Conservation (phyloP, 2,888 invertebrate genomes). For the Zaprionus lineosus region DNA sequence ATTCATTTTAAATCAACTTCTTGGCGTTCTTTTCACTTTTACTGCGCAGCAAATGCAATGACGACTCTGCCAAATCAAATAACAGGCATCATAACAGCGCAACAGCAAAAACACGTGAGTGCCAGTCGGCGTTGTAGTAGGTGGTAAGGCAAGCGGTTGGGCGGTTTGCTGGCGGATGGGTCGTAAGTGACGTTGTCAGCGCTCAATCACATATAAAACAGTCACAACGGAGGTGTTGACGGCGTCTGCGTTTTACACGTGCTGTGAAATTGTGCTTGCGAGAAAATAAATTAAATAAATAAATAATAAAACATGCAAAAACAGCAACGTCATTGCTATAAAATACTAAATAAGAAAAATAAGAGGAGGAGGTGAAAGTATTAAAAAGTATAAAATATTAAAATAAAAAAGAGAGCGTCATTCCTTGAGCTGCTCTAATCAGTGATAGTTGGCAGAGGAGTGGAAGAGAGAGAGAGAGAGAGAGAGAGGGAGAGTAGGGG, state of each 20-base stretch:
- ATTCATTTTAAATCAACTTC: constrained; percentile 43
- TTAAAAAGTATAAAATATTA: too few relatives aligned
- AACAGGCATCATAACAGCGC: constrained; percentile 21
- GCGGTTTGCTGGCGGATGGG: neutral
- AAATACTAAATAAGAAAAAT: too few relatives aligned
- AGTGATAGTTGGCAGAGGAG: too few relatives aligned
- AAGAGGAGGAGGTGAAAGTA: too few relatives aligned
- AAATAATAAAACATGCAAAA: too few relatives aligned
- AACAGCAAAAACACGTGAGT: constrained; percentile 22
- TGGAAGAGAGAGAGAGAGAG: too few relatives aligned
- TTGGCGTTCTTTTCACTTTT: constrained; percentile 18
- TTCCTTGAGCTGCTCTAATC: too few relatives aligned
- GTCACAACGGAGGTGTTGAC: constrained; percentile 18
- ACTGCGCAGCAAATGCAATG: constrained; percentile 50
- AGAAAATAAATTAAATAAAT: too few relatives aligned
- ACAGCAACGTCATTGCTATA: too few relatives aligned
- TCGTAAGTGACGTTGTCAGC: constrained; percentile 8
- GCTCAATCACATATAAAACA: constrained; percentile 28
- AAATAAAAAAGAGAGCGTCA: too few relatives aligned
- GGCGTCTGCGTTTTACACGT: constrained; percentile 36
- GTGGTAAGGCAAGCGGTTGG: neutral
- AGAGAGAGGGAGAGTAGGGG: too few relatives aligned
- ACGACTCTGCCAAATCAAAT: constrained; percentile 50
- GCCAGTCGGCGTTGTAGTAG: neutral
- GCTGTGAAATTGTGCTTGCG: too few relatives aligned